Evolutionary conservation across 2,888 invertebrate genomes (phyloP).

Genomic region (Lasioglossum lativentre): DNA sequence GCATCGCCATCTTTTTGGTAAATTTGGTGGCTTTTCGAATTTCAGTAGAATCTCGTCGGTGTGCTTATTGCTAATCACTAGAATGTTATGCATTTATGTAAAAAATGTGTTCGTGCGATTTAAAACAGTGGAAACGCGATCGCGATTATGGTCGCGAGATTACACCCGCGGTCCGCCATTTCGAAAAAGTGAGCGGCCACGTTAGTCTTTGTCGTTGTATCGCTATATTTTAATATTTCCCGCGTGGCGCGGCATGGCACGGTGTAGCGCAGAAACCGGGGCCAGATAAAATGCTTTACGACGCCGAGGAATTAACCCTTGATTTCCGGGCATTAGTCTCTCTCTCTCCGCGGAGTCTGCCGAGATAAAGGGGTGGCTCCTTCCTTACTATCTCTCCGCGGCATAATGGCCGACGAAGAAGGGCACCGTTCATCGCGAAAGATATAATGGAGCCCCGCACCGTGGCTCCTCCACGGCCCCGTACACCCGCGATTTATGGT

Average conservation of each 20-base stretch:
- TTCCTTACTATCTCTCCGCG: conserved; percentile 79
- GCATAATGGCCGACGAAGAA: conserved; percentile 82
- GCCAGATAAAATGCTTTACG: conserved; percentile 83
- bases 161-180: neutral
- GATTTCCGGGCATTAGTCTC: conserved; percentile 83
- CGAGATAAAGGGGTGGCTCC: conserved; percentile 83
- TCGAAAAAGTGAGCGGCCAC: neutral
- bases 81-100: too few species aligned
- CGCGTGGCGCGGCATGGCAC: conserved; percentile 13
- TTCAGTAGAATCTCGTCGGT: too few species aligned
- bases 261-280: conserved; percentile 18
- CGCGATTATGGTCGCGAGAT: neutral
- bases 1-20: too few species aligned
- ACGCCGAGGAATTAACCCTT: conserved; percentile 83
- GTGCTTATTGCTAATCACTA: too few species aligned
- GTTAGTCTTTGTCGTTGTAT: conserved; percentile 42
- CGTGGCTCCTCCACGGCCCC: conserved; percentile 64
- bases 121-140: too few species aligned
- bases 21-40: too few species aligned
- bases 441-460: conserved; percentile 77
- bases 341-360: conserved; percentile 78
- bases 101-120: too few species aligned
- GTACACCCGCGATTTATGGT: conserved; percentile 78
- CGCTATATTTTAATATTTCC: conserved; percentile 71
- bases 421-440: conserved; percentile 79